Evolutionary conservation across 2,797 vertebrate genomes (phyloP), one percentile per base, ranked within the genome.

Genomic region (Epinephelus coioides): DNA sequence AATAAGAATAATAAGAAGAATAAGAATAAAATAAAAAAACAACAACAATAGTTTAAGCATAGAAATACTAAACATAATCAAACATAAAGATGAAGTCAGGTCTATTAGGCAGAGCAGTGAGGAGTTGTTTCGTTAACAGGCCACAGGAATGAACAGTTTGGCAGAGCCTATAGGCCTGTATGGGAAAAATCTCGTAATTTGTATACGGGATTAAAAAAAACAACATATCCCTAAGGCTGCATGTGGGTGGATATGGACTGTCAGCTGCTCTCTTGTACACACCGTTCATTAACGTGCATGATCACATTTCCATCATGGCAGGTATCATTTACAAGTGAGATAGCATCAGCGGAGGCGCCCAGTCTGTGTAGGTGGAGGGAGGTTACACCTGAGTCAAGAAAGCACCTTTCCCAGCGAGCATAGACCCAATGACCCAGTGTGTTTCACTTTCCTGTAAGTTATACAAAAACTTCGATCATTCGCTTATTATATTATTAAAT

Each of bases 261-360:
- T 60, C 55, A 65, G 70, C 51, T 73, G 82, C 87, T 54, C 77
- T 73, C 71, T 60, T 84, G 85, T 55, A 64, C 81, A 69, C 84
- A 67, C 43, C 43, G 23, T 68, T 61, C 66, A 89, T 85, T 80
- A 86, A 84, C 61, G 69, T 64, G 68, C 64, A 27, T 38, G 78
- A 87, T 88, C 87, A 79, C 50, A 76, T 73, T 79, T 75, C 54
- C 81, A 86, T 86, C 75, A 38, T 66, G 85, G 86, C 88, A 75
- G 76, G 85, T 79, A 75, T 94, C 84, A 87, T 73, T 90, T 83
- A 89, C 87, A 83, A 53, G 30, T 60, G 49, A 79, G 94, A 95
- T 95, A 95, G 49, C 89, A 94, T 95, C 94, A 86, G 65, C 68
- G 4, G 63, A 94, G 94, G 91, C 93, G 92, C 93, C 94, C 85